Percentiles rank a stretch among this genome's conserved stretches.
phyloP scores from a whole-genome alignment of 2,888 invertebrate species.

The Odontomyia ornata region DNA sequence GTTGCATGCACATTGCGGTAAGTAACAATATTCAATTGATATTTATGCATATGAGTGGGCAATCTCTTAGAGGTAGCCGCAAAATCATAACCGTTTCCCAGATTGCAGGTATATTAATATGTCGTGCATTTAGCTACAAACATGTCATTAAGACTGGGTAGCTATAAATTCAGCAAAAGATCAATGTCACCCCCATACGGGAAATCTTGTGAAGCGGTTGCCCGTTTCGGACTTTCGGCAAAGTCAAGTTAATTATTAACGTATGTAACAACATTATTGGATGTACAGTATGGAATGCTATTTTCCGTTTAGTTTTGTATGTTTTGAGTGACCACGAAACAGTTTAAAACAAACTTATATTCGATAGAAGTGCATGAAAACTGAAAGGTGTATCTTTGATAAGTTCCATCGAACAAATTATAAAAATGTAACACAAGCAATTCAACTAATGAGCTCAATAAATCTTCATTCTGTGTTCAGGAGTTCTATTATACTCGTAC shows the following conservation, averaged over 20 bases:
- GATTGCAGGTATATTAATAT: conserved; percentile 3
- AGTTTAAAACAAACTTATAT: no score
- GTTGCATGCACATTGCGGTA: not conserved
- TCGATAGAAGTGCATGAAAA: no score
- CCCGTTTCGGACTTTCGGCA: no score
- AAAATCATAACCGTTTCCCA: not conserved
- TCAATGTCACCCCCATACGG: conserved; percentile 23
- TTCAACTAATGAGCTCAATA: conserved; percentile 40
- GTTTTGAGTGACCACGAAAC: no score
- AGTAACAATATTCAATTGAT: not conserved
- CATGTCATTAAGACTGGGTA: conserved; percentile 3
- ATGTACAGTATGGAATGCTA: no score
- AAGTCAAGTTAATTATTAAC: no score
- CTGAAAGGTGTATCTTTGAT: no score
- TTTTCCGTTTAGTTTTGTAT: no score
- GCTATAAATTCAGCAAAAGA: conserved; percentile 20
- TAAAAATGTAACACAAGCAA: conserved; percentile 15
- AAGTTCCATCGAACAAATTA: not conserved
- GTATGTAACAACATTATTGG: no score
- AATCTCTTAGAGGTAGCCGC: not conserved
- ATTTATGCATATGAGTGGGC: not conserved
- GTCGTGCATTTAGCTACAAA: conserved; percentile 5
- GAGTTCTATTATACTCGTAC: not conserved
- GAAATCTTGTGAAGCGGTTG: not conserved
- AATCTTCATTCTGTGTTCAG: conserved; percentile 33